phyloP scores from a whole-genome alignment of 2,113 vertebrate species.

The Crotophaga sulcirostris region DNA sequence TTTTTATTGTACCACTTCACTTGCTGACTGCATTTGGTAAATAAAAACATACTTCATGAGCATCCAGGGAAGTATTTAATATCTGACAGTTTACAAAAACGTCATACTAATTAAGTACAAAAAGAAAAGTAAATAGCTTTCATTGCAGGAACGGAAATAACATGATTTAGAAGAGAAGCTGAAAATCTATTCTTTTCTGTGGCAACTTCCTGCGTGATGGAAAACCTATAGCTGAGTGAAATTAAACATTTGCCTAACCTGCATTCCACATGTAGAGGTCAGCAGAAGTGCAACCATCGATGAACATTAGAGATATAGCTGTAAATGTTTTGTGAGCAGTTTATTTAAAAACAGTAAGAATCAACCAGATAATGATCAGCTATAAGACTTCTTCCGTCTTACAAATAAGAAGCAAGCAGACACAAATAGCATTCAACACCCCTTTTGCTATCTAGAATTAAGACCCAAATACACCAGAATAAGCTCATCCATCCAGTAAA shows the following conservation, averaged over 20 bases:
- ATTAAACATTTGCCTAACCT: conserved; percentile 37
- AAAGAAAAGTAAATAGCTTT: conserved; percentile 16
- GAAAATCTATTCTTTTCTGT: conserved; percentile 28
- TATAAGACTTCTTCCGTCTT: neutral
- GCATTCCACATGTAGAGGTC: conserved; percentile 1
- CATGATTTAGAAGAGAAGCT: neutral
- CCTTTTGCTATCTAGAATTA: neutral
- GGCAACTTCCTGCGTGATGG: conserved; percentile 16
- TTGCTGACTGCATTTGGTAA: neutral
- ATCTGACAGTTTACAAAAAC: conserved; percentile 41
- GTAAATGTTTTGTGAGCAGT: neutral
- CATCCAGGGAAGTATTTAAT: neutral
- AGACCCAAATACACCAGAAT: neutral
- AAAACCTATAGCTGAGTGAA: neutral
- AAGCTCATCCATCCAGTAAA: neutral
- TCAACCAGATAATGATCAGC: neutral
- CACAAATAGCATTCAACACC: neutral
- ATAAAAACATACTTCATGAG: conserved; percentile 30
- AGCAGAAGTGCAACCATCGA: conserved; percentile 10
- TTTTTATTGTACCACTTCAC: conserved; percentile 12
- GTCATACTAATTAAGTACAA: conserved; percentile 22
- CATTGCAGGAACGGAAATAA: conserved; percentile 29
- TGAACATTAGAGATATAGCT: neutral
- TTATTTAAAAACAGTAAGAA: conserved; percentile 34
- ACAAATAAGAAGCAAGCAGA: neutral